Evolutionary conservation across 2,113 vertebrate species (phyloP).

Genomic region (Antigone vipio): DNA sequence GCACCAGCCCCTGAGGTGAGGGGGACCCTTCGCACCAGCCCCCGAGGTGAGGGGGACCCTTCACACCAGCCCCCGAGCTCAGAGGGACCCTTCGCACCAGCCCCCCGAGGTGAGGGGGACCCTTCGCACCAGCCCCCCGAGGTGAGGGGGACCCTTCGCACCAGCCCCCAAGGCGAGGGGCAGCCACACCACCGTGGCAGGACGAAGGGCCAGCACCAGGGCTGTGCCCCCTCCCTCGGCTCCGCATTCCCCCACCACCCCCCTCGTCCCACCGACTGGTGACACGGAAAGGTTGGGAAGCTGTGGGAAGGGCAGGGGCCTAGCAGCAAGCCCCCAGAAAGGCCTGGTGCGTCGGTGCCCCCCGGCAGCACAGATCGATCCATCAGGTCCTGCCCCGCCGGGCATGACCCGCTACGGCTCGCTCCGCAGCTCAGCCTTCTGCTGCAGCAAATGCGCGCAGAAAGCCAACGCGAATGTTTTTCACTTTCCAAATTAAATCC

Average conservation of each 20-base stretch:
- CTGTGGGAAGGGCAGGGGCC: rapidly evolving
- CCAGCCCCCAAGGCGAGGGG: neutral
- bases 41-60: no score
- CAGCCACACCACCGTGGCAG: neutral
- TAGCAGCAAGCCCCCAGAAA: rapidly evolving
- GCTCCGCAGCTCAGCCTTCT: rapidly evolving
- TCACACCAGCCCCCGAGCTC: no score
- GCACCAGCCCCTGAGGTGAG: no score
- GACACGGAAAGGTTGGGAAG: rapidly evolving
- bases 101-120: no score
- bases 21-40: neutral
- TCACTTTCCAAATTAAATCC: neutral
- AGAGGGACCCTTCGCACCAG: no score
- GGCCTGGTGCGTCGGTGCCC: rapidly evolving
- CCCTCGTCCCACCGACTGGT: rapidly evolving
- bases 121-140: no score
- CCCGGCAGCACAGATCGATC: rapidly evolving
- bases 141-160: no score
- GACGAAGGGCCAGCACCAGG: rapidly evolving
- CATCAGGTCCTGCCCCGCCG: rapidly evolving
- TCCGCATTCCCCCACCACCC: neutral
- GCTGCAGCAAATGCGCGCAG: rapidly evolving
- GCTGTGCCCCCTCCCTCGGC: neutral
- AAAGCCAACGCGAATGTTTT: rapidly evolving
- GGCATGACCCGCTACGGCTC: rapidly evolving